These are phyloP conservation scores for Apaloderma vittatum DNA, from an alignment of 2,113 vertebrate genomes.

Conservation along the genomic window DNA sequence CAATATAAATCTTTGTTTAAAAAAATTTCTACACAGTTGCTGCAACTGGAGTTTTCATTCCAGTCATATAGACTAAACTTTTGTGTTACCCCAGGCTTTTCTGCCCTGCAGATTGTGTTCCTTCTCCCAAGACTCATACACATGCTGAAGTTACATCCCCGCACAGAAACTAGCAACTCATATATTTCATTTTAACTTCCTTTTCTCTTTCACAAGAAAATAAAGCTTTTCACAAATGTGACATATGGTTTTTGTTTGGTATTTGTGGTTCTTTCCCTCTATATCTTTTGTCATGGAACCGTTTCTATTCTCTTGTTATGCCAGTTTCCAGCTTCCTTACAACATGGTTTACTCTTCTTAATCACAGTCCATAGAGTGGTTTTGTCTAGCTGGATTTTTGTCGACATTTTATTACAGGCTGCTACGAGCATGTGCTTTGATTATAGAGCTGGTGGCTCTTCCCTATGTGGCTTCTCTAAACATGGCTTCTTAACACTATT, in stretches of 20 bases:
- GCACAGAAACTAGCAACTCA: neutral
- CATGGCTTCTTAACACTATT: neutral
- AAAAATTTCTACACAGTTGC: neutral
- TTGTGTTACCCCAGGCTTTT: neutral
- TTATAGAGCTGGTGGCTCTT: neutral
- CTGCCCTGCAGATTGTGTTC: neutral
- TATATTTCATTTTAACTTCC: neutral
- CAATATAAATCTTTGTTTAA: neutral
- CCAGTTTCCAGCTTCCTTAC: neutral
- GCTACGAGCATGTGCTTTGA: accelerated
- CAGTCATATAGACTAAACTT: neutral
- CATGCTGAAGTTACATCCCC: neutral
- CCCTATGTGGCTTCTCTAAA: neutral
- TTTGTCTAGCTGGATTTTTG: neutral
- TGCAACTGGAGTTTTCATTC: neutral
- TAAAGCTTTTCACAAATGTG: neutral
- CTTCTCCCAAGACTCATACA: neutral
- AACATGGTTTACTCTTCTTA: neutral
- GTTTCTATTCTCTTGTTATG: neutral
- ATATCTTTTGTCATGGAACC: neutral
- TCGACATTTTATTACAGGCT: neutral
- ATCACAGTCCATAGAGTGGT: neutral
- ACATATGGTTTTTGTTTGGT: neutral
- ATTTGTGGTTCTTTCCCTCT: neutral
- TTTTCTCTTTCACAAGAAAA: neutral